Evolutionary conservation across 1,140 invertebrate species (phyloP).

Genomic region (Caenorhabditis elegans): WBcel235 BX284606.5:7435501-7436000

Average conservation of each 20-base stretch:
- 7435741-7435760: background rate
- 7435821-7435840: slow-evolving; percentile 24
- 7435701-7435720: slow-evolving; percentile 1
- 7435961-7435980: no score
- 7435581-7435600: background rate
- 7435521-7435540: background rate
- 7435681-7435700: background rate
- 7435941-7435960: no score
- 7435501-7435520: background rate
- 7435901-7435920: slow-evolving; percentile 28
- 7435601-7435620: background rate
- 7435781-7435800: slow-evolving; percentile 31
- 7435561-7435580: background rate
- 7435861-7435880: slow-evolving; percentile 15
- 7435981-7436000: no score
- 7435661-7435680: no score
- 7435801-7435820: slow-evolving; percentile 25
- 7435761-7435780: background rate
- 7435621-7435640: background rate
- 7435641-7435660: slow-evolving; percentile 20
- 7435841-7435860: slow-evolving; percentile 20
- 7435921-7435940: background rate
- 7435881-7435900: background rate
- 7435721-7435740: background rate
- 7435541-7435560: background rate